phyloP scores from a whole-genome alignment of 2,797 vertebrate genomes.

The Oreochromis grahami region DNA sequence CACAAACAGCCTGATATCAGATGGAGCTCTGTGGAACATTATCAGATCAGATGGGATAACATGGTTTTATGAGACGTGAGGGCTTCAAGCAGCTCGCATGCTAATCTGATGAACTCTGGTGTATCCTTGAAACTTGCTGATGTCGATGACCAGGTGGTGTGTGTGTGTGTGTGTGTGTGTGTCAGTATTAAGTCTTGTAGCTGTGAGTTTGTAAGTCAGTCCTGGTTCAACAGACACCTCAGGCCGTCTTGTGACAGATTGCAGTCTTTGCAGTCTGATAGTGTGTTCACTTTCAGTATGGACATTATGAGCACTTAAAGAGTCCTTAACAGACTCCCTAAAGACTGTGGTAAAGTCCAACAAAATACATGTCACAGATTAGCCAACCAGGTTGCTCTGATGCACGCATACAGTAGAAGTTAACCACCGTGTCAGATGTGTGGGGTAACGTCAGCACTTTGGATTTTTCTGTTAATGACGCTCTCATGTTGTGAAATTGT shows the following conservation, averaged over 20 bases:
- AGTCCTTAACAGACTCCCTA: neutral
- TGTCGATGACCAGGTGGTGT: neutral
- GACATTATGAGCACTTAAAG: neutral
- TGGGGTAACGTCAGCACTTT: neutral
- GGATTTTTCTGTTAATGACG: neutral
- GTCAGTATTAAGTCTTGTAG: neutral
- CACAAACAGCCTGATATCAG: neutral
- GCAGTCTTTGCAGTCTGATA: neutral
- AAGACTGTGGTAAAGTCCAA: neutral
- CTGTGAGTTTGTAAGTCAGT: neutral
- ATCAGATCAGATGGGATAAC: neutral
- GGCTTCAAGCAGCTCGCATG: fast-evolving
- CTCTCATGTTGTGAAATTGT: neutral
- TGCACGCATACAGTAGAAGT: neutral
- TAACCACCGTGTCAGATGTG: neutral
- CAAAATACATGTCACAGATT: neutral
- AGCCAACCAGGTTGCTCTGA: neutral
- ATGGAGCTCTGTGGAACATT: neutral
- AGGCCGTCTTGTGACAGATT: neutral
- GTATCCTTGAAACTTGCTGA: neutral
- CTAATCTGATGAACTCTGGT: neutral
- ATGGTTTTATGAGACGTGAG: neutral
- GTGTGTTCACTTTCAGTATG: neutral
- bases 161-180: neutral
- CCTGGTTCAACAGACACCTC: neutral